Percentiles rank a stretch among this genome's conserved stretches.
These are phyloP conservation scores for Beris morrisii DNA, from an alignment of 2,888 invertebrate genomes.

Conservation along the genomic window DNA sequence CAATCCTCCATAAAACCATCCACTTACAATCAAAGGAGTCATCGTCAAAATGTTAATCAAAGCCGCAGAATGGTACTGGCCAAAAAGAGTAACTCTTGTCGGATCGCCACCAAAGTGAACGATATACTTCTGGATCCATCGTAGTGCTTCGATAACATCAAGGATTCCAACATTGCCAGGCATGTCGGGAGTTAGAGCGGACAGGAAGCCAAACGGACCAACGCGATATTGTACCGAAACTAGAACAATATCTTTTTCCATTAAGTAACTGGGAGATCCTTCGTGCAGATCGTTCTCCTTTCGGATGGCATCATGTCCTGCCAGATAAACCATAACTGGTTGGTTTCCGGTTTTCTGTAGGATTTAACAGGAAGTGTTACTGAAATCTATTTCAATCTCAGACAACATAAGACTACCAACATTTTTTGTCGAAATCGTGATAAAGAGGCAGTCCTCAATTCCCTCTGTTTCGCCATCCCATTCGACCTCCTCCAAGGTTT, in stretches of 20 bases:
- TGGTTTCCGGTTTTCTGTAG: conserved; percentile 19
- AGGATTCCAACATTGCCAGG: conserved; percentile 57
- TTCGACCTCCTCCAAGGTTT: conserved; percentile 5
- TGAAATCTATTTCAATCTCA: not conserved
- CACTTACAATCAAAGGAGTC: conserved; percentile 48
- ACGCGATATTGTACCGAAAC: conserved; percentile 53
- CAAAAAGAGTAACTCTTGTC: conserved; percentile 53
- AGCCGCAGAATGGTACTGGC: conserved; percentile 56
- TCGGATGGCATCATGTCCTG: conserved; percentile 26
- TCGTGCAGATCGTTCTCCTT: conserved; percentile 36
- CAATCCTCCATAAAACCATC: not conserved
- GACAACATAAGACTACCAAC: not conserved
- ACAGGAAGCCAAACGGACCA: conserved; percentile 54
- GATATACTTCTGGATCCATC: conserved; percentile 56
- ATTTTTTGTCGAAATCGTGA: conserved; percentile 14
- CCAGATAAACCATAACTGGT: conserved; percentile 32
- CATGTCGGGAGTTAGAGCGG: conserved; percentile 51
- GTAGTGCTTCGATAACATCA: conserved; percentile 54
- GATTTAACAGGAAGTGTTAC: not conserved
- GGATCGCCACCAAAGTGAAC: conserved; percentile 56
- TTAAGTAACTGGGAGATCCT: conserved; percentile 52
- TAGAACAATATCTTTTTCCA: conserved; percentile 51
- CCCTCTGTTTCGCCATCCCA: not conserved
- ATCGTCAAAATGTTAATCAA: conserved; percentile 52
- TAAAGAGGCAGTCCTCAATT: conserved; percentile 13